Base-by-base conservation (phyloP, 2,888 invertebrate species). In the Dascillus cervinus region DNA sequence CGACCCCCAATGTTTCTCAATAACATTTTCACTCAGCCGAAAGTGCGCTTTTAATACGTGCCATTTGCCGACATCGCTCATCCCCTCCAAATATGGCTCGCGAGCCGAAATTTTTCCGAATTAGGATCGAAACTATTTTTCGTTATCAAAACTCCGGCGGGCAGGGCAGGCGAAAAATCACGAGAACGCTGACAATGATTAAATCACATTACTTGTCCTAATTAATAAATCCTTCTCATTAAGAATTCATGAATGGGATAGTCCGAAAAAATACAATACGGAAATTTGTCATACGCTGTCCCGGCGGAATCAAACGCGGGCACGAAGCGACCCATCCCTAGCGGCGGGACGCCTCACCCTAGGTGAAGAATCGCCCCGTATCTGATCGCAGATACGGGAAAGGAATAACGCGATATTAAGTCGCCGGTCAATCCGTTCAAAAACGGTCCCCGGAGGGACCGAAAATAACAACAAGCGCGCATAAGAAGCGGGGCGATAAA, bases 281-380 rank as follows among this genome's bases (percentile, higher is more conserved):
- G 34, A 37, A 40, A 40, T 40, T 40, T 54, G 51, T 52, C 47
- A 48, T 45, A 33, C 33, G 34, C 30, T 32, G 41, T 52, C 46
- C 54, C 28, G 13, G 51, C 37, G 53, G 39, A 30, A 41, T 49
- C 49, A 46, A 47, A 46, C 44, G 35, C n/a, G n/a, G n/a, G n/a
- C 43, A 48, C 46, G 52, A 51, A 50, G 52, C 49, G 46, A 49
- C 51, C 50, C 48, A 40, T 47, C 52, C 52, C 50, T 40, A 38
- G 39, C 31, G 43, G 50, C 48, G 43, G 52, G 52, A 46, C 35
- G 49, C 51, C 52, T 52, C 54, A 46, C 54, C 54, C 52, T 49
- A 52, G 52, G 54, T 52, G 52, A 49, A 47, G 41, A 53, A 51
- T 50, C 51, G 50, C 51, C 51, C n/a, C 51, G 49, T 43, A 49